Evolutionary conservation across 2,888 invertebrate genomes (phyloP).

Genomic region (Cryptophagus acutangulus): DNA sequence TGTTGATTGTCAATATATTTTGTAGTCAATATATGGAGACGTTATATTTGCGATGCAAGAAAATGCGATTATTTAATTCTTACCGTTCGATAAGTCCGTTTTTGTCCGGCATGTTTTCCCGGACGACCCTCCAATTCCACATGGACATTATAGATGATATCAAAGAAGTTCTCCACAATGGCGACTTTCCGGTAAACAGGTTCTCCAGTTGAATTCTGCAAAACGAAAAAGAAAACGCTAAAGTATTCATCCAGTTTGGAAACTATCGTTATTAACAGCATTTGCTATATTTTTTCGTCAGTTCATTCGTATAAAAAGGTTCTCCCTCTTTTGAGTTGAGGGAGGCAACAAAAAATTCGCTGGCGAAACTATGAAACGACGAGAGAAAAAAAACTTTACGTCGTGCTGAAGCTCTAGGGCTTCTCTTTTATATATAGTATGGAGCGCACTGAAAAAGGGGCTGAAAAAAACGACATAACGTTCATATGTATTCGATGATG

Average conservation of each 20-base stretch:
- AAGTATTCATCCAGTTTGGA: no score
- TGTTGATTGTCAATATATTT: constrained; percentile 45
- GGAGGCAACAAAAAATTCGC: constrained; percentile 42
- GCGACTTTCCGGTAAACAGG: constrained; percentile 87
- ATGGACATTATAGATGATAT: constrained; percentile 93
- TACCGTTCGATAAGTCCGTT: constrained; percentile 93
- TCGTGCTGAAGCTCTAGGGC: constrained; percentile 5
- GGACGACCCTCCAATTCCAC: constrained; percentile 88
- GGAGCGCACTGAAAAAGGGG: neutral
- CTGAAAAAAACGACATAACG: constrained; percentile 2
- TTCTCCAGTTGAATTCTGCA: constrained; percentile 68
- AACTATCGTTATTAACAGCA: no score
- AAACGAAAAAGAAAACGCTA: constrained; percentile 44
- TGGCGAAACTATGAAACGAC: constrained; percentile 25
- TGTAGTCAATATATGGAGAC: constrained; percentile 27
- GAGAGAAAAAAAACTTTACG: constrained; percentile 2
- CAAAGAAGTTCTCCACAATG: constrained; percentile 95
- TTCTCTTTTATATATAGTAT: no score
- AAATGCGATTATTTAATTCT: constrained; percentile 40
- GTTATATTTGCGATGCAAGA: neutral
- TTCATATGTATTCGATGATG: constrained; percentile 5
- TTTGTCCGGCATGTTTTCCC: constrained; percentile 96
- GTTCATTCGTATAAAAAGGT: no score
- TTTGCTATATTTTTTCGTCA: no score
- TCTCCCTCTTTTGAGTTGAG: no score